phyloP scores from a whole-genome alignment of 2,113 vertebrate species.

The Murina feae region DNA sequence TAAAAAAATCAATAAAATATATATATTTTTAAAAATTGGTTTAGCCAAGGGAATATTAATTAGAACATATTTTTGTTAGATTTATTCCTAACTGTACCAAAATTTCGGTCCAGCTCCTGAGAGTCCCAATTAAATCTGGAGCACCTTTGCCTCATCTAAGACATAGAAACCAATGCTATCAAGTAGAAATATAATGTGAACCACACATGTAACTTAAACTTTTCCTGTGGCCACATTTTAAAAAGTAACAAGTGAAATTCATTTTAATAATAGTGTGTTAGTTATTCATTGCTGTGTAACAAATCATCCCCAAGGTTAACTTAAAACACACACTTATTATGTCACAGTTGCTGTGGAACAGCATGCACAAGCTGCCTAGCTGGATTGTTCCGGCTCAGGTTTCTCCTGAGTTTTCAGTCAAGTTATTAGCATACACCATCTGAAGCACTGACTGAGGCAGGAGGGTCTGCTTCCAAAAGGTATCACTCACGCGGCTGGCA shows the following conservation, averaged over 20 bases:
- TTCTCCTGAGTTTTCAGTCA: not conserved
- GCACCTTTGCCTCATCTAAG: not conserved
- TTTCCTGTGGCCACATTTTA: not conserved
- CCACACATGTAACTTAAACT: not conserved
- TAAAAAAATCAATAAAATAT: no score
- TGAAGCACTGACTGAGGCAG: not conserved
- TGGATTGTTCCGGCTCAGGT: not conserved
- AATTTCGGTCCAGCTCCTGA: not conserved
- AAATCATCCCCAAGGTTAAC: not conserved
- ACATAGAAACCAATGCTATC: not conserved
- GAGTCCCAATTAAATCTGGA: not conserved
- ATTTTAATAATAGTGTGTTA: not conserved
- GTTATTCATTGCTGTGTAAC: conserved; percentile 18
- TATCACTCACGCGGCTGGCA: not conserved
- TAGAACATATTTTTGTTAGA: not conserved
- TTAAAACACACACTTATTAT: not conserved
- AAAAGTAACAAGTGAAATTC: not conserved
- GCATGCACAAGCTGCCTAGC: not conserved
- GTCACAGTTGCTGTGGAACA: not conserved
- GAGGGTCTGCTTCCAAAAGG: not conserved
- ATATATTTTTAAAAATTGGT: not conserved
- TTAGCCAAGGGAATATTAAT: not conserved
- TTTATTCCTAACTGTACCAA: not conserved
- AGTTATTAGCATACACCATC: no score
- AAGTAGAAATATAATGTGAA: not conserved